Evolutionary conservation across 2,797 vertebrate species (phyloP).

Genomic region (Phalanger gymnotis): DNA sequence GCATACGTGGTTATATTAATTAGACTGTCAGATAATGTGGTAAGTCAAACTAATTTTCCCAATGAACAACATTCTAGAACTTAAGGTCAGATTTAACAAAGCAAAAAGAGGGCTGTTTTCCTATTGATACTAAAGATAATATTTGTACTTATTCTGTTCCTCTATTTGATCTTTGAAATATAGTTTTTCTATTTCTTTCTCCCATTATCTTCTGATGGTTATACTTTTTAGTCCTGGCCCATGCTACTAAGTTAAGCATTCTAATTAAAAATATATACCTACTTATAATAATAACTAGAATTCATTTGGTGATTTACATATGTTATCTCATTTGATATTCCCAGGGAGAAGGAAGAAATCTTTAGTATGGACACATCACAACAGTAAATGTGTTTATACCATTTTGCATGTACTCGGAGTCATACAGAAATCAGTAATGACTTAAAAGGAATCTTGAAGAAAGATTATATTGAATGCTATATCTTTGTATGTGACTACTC

Average conservation of each 20-base stretch:
- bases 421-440: constrained; percentile 4
- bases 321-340: not conserved
- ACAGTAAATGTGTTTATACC: constrained; percentile 16
- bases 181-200: constrained; percentile 31
- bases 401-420: constrained; percentile 9
- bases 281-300: not conserved
- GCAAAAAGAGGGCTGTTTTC: constrained; percentile 16
- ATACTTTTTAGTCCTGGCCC: not conserved
- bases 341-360: not conserved
- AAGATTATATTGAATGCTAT: constrained; percentile 6
- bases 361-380: not conserved
- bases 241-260: constrained; percentile 17
- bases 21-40: not conserved
- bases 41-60: not conserved
- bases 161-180: constrained; percentile 21
- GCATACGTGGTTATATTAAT: not conserved
- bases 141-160: not conserved
- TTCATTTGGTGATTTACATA: not conserved
- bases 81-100: constrained; percentile 38
- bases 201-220: not conserved
- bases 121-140: not conserved
- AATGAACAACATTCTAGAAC: not conserved
- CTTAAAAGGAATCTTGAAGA: constrained; percentile 10
- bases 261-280: constrained; percentile 8
- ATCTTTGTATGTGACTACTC: constrained; percentile 30